Evolutionary conservation across 1,140 invertebrate genomes (phyloP).

Genomic region (Drosophila miranda): DNA sequence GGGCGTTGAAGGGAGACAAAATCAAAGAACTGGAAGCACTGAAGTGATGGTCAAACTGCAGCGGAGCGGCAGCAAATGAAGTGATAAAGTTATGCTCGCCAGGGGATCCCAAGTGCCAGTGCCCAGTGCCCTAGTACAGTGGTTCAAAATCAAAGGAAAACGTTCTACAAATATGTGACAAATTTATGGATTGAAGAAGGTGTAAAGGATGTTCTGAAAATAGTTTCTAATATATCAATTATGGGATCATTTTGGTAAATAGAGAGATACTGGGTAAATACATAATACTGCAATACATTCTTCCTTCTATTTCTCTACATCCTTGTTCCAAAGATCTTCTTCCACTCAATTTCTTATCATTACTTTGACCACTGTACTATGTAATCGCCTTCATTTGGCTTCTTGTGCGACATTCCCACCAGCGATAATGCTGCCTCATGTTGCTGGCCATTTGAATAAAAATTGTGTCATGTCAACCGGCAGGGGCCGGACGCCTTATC

Average conservation of each 20-base stretch:
- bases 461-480: constrained; percentile 73
- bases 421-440: constrained; percentile 72
- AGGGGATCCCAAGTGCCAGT: constrained; percentile 43
- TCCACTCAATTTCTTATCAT: background rate
- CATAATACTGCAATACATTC: too few relatives aligned
- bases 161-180: background rate
- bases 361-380: constrained; percentile 19
- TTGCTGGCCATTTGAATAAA: constrained; percentile 76
- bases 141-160: background rate
- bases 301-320: background rate
- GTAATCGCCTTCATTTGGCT: constrained; percentile 15
- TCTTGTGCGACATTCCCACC: constrained; percentile 77
- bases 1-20: constrained; percentile 31
- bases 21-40: constrained; percentile 61
- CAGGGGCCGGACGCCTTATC: constrained; percentile 56
- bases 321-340: background rate
- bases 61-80: constrained; percentile 67
- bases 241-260: too few relatives aligned
- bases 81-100: constrained; percentile 78
- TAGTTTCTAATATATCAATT: background rate
- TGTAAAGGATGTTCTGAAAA: too few relatives aligned
- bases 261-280: too few relatives aligned
- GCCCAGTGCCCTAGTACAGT: constrained; percentile 16
- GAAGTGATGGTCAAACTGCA: constrained; percentile 77
- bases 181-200: background rate